Conservation (phyloP, 1,140 invertebrate genomes). For the Nymphalis io region DNA sequence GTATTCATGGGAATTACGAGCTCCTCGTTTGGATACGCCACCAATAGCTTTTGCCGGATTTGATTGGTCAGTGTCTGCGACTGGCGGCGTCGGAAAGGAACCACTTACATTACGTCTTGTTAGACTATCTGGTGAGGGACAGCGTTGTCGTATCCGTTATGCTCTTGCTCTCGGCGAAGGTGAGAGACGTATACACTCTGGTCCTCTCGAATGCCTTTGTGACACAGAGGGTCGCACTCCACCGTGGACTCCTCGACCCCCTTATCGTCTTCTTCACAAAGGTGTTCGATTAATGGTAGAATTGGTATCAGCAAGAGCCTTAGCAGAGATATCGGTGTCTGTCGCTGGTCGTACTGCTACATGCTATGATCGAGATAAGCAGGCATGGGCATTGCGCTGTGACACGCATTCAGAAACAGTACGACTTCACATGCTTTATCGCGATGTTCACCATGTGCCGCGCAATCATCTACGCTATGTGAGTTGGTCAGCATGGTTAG, state of each 20-base stretch:
- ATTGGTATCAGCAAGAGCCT: slow-evolving; percentile 82
- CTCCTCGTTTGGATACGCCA: slow-evolving; percentile 79
- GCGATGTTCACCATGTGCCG: slow-evolving; percentile 92
- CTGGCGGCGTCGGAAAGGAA: slow-evolving; percentile 82
- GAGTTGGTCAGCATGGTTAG: slow-evolving; percentile 89
- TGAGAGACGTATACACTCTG: slow-evolving; percentile 87
- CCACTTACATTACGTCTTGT: slow-evolving; percentile 84
- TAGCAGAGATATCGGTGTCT: slow-evolving; percentile 89
- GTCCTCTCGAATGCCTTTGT: slow-evolving; percentile 88
- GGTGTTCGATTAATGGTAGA: slow-evolving; percentile 67
- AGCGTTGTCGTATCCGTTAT: slow-evolving; percentile 89
- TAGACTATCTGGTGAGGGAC: slow-evolving; percentile 90
- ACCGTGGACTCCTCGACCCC: slow-evolving; percentile 86
- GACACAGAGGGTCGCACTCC: slow-evolving; percentile 88
- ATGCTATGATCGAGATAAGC: slow-evolving; percentile 92
- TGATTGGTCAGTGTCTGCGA: slow-evolving; percentile 91
- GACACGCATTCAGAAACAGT: slow-evolving; percentile 91
- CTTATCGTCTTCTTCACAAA: slow-evolving; percentile 62
- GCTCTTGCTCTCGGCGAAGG: slow-evolving; percentile 87
- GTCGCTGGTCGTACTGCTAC: slow-evolving; percentile 87
- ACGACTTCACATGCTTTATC: slow-evolving; percentile 89
- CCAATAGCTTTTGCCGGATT: slow-evolving; percentile 83
- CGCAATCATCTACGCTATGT: slow-evolving; percentile 91
- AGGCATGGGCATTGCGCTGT: slow-evolving; percentile 89
- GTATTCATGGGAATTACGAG: slow-evolving; percentile 87